Conservation (phyloP, 2,113 vertebrate species). For the Nestor notabilis region DNA sequence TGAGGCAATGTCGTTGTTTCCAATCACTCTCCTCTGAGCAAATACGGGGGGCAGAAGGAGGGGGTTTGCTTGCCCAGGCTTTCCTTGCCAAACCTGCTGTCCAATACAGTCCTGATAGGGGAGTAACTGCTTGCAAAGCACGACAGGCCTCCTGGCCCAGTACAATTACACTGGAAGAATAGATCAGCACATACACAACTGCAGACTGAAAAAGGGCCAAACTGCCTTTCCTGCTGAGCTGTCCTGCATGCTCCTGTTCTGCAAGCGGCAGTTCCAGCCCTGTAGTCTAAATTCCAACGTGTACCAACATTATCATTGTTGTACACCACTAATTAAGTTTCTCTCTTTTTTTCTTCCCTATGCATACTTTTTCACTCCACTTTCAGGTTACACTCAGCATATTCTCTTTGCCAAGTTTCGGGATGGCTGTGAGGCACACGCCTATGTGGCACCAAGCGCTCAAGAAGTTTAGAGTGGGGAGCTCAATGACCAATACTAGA, state of each 20-base stretch:
- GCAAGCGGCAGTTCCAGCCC: background rate
- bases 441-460: background rate
- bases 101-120: background rate
- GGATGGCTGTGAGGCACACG: background rate
- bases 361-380: background rate
- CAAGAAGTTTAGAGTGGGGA: background rate
- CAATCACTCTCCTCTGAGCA: background rate
- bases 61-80: background rate
- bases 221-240: background rate
- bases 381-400: background rate
- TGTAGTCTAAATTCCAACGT: background rate
- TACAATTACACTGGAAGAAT: background rate
- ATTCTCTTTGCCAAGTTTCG: background rate
- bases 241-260: background rate
- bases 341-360: accelerated
- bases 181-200: background rate
- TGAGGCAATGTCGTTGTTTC: background rate
- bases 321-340: background rate
- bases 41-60: background rate
- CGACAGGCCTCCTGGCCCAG: background rate
- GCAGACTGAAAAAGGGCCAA: background rate
- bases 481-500: background rate
- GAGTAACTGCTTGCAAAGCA: background rate
- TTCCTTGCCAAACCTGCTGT: background rate
- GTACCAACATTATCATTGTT: background rate